Evolutionary conservation across 2,797 vertebrate genomes (phyloP), one percentile per base, ranked within the genome.

Genomic region (Lemur catta): DNA sequence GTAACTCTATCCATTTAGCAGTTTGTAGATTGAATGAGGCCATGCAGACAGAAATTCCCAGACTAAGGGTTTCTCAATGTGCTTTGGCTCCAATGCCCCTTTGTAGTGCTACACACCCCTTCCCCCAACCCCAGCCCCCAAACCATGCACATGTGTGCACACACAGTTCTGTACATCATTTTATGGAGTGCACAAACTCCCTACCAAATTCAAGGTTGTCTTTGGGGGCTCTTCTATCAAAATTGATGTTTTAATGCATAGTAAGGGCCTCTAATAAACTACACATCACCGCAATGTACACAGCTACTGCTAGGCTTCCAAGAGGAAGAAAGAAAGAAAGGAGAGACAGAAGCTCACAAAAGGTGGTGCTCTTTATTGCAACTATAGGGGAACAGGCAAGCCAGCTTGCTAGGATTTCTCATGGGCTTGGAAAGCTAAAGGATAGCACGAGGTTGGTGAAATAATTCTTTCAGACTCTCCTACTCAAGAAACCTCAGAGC

Each of bases 381-480:
- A 38, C 79, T 7, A 2, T 2, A 28, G 50, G 38, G 10, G 15
- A 82, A n/a, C 8, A 50, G 26, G 72, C 65, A 63, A 67, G 52
- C 28, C 79, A 43, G 38, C 61, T 78, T 26, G 14, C 11, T 12
- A 43, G 30, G 17, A 43, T 26, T 63, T 67, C 93, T 76, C 78
- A 57, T 67, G 86, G 71, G 9, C 33, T 50, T 59, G 48, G 80
- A 89, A 90, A 81, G 33, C 55, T 76, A 69, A 75, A 93, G 52
- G 55, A n/a, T 5, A 85, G 22, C 55, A 76, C 7, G 52, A 85
- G 11, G 9, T 20, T 71, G 22, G 87, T 71, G 71, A 94, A 87
- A 84, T 72, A 67, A 65, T 88, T 94, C 22, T 79, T 94, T 84
- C 63, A 89, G 76, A 88, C 50, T 22, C 38, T 78, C 46, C 87